A percentile compares a stretch with the other conserved stretches of the same genome.
Conservation (phyloP, 2,888 invertebrate genomes). For the Leucoma salicis region DNA sequence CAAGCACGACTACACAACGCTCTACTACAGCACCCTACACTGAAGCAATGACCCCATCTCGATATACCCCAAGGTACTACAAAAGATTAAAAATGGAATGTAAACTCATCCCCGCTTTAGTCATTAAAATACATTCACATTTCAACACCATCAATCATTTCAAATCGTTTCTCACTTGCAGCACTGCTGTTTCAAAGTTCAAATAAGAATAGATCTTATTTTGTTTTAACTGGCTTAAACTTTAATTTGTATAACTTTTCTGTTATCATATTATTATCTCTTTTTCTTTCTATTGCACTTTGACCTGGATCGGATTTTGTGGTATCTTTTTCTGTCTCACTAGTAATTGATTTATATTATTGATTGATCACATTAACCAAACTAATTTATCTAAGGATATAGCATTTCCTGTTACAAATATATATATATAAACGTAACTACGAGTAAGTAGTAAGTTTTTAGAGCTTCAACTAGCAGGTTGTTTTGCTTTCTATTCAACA, state of each 20-base stretch:
- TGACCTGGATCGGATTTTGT: slow-evolving; percentile 56
- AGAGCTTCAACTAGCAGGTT: slow-evolving; percentile 73
- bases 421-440: slow-evolving; percentile 22
- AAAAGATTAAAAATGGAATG: slow-evolving; percentile 55
- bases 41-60: slow-evolving; percentile 77
- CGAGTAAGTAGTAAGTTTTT: slow-evolving; percentile 39
- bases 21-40: slow-evolving; percentile 73
- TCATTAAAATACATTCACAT: slow-evolving; percentile 42
- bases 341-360: slow-evolving; percentile 23
- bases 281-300: slow-evolving; percentile 11
- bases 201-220: slow-evolving; percentile 41
- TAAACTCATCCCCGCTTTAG: slow-evolving; percentile 48
- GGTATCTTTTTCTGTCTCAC: slow-evolving; percentile 61
- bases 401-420: slow-evolving; percentile 24
- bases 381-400: slow-evolving; percentile 21
- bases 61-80: slow-evolving; percentile 80
- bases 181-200: slow-evolving; percentile 49
- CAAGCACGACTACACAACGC: slow-evolving; percentile 80
- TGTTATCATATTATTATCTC: slow-evolving; percentile 10
- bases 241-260: slow-evolving; percentile 2
- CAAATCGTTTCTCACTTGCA: slow-evolving; percentile 38
- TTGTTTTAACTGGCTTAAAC: slow-evolving; percentile 55
- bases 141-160: slow-evolving; percentile 34
- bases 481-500: slow-evolving; percentile 82
- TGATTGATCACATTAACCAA: slow-evolving; percentile 37